phyloP scores from a whole-genome alignment of 1,140 invertebrate species.

The Streblospio benedicti region DNA sequence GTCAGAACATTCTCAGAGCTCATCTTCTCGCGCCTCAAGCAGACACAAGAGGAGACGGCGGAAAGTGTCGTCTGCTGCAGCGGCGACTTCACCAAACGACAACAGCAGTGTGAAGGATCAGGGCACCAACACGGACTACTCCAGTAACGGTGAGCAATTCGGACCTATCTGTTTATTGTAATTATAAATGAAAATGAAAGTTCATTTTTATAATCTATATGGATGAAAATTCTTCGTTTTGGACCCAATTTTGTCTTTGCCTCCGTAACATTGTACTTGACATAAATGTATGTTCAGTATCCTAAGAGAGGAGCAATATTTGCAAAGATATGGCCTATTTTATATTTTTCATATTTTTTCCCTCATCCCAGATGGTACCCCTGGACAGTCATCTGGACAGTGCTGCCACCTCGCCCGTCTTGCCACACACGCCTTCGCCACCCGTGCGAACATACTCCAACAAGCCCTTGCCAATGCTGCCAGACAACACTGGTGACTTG shows the following conservation, averaged over 20 bases:
- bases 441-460: too few relatives aligned
- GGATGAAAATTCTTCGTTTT: neutral
- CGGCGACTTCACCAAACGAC: conserved; percentile 16
- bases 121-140: conserved; percentile 41
- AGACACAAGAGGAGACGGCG: conserved; percentile 29
- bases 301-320: too few relatives aligned
- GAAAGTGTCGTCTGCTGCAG: conserved; percentile 15
- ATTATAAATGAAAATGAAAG: neutral
- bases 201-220: neutral
- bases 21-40: neutral
- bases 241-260: too few relatives aligned
- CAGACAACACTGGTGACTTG: neutral
- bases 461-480: too few relatives aligned
- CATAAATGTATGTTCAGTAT: too few relatives aligned
- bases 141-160: conserved; percentile 37
- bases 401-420: too few relatives aligned
- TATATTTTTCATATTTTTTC: too few relatives aligned
- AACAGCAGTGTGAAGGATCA: conserved; percentile 33
- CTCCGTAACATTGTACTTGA: too few relatives aligned
- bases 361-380: too few relatives aligned
- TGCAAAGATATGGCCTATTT: too few relatives aligned
- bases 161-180: neutral
- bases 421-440: too few relatives aligned
- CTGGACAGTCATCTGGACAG: too few relatives aligned
- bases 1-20: neutral